A percentile compares a stretch with the other conserved stretches of the same genome.
These are phyloP conservation scores for Aplidium turbinatum DNA, from an alignment of 23 tunicate species.

Conservation along the genomic window DNA sequence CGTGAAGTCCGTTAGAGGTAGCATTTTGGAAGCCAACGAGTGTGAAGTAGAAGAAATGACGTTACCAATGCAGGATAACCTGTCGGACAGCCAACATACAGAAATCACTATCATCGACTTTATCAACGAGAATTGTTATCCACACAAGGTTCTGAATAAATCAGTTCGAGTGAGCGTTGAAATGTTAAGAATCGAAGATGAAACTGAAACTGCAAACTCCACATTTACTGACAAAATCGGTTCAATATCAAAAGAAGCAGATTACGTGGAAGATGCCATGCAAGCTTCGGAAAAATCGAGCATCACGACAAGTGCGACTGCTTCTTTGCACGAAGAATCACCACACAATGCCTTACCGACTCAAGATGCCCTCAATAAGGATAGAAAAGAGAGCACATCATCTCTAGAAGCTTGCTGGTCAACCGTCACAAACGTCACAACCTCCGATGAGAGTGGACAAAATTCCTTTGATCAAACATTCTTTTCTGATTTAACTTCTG, in stretches of 20 bases:
- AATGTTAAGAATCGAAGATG: background rate
- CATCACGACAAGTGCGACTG: background rate
- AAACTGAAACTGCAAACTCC: background rate
- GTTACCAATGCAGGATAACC: background rate
- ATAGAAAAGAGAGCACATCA: no score
- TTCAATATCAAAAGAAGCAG: background rate
- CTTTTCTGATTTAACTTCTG: no score
- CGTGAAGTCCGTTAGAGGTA: conserved; percentile 21
- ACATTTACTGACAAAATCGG: no score
- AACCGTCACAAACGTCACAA: no score
- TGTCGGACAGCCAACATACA: background rate
- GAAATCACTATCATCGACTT: conserved; percentile 10
- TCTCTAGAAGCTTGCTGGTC: no score
- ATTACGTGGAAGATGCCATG: background rate
- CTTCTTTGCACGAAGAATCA: no score
- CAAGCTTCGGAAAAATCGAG: background rate
- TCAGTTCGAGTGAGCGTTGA: background rate
- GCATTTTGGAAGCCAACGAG: background rate
- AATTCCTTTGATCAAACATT: no score
- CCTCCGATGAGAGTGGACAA: no score
- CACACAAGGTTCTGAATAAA: no score
- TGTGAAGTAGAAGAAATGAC: background rate
- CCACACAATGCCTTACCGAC: no score
- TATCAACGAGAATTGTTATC: background rate
- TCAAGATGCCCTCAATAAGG: no score